Evolutionary conservation across 23 tunicate species (phyloP), one percentile per base, ranked within the genome.

Genomic region (Pegea sp.): DNA sequence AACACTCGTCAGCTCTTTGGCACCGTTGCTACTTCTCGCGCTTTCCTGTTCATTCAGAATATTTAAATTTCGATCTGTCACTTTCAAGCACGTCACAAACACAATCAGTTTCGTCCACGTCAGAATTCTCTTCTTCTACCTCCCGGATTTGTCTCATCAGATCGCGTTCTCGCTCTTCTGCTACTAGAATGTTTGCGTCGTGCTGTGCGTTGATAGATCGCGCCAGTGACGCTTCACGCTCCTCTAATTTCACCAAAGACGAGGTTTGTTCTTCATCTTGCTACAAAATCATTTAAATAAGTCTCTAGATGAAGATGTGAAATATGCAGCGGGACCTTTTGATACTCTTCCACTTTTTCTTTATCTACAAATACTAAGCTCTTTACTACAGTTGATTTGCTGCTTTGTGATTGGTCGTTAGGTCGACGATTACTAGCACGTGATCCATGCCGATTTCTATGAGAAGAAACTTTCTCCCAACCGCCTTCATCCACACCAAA

Each of bases 101-200:
- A 42, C 69, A 68, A 31, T 67, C n/a, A n/a, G n/a, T 70, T 25
- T 70, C 63, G 25, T 58, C 73, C 18, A 48, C 29, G 21, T 65
- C 73, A 42, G 69, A 56, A 3, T 62, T 67, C 24, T 49, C 67
- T 22, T 68, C 74, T 62, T 76, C 75, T n/a, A 63, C 88, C 49
- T 84, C 95, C 54, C 44, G 66, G 38, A 84, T 67, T 44, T 84
- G 76, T 44, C 73, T 55, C 59, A 63, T 55, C 29, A 84, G 55
- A 42, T 84, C 76, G 20, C 79, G 71, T 49, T 84, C 95, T 62
- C 59, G 71, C 64, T 84, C 65, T 50, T 84, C 95, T 0, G 84
- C 95, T 0, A 63, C 95, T 3, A 77, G 76, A 26, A 84, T 84
- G 48, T 77, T 69, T 3, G 70, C 95, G 22, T 73, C 70, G 51